Percentiles rank a stretch among this genome's conserved stretches.
phyloP scores from a whole-genome alignment of 1,140 invertebrate species.

The Pseudomyrmex flavicornis region DNA sequence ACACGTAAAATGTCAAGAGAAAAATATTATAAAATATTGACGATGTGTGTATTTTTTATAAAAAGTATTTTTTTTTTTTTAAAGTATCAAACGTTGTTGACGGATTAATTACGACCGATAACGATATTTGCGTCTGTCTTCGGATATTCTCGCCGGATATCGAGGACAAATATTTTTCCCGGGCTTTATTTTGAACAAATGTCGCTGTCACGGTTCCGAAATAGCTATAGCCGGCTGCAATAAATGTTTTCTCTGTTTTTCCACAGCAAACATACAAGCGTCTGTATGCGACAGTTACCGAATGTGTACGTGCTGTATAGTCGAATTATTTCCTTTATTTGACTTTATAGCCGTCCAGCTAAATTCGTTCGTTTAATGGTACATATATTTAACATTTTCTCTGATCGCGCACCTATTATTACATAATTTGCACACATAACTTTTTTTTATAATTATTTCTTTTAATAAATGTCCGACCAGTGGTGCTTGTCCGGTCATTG shows the following conservation, averaged over 20 bases:
- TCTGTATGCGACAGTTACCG: slow-evolving; percentile 10
- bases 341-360: background rate
- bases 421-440: background rate
- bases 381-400: background rate
- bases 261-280: slow-evolving; percentile 20
- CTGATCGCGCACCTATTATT: background rate
- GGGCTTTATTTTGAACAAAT: slow-evolving; percentile 30
- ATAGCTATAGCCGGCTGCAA: slow-evolving; percentile 11
- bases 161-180: slow-evolving; percentile 2
- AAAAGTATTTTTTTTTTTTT: background rate
- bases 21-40: background rate
- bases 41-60: background rate
- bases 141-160: background rate
- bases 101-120: background rate
- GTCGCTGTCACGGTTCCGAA: background rate
- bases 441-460: background rate
- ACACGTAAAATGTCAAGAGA: no score
- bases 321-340: slow-evolving; percentile 14
- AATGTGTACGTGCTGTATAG: background rate
- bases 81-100: background rate
- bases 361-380: background rate
- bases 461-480: no score
- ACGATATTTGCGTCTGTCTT: background rate
- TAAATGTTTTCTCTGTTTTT: slow-evolving; percentile 46
- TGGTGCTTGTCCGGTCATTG: no score